Evolutionary conservation across 1,140 invertebrate genomes (phyloP).

Genomic region (Melitaea cinxia): DNA sequence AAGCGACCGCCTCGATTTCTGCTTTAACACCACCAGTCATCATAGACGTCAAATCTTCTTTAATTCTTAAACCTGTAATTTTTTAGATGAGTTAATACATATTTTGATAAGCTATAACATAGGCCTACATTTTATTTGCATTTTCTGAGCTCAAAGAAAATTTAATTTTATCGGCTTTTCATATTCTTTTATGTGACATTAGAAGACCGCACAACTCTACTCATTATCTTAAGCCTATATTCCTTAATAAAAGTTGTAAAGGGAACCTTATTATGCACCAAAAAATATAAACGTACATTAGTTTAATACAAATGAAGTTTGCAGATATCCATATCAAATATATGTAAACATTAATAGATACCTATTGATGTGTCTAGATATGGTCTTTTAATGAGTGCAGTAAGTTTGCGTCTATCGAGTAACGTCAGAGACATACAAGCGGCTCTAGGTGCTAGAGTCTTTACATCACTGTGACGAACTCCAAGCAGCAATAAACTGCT

Average conservation of each 20-base stretch:
- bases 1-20: constrained; percentile 65
- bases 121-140: too few species aligned
- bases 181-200: too few species aligned
- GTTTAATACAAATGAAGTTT: too few species aligned
- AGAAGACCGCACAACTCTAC: too few species aligned
- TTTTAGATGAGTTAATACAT: not conserved
- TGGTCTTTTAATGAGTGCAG: constrained; percentile 56
- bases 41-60: constrained; percentile 59
- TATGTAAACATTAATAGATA: constrained; percentile 26
- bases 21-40: constrained; percentile 58
- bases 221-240: too few species aligned
- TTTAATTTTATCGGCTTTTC: too few species aligned
- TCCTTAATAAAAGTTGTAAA: too few species aligned
- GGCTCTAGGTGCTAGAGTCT: constrained; percentile 53
- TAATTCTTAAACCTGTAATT: constrained; percentile 51
- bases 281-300: too few species aligned
- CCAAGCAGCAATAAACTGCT: constrained; percentile 56
- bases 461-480: constrained; percentile 55
- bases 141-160: too few species aligned
- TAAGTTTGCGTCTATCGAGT: constrained; percentile 61
- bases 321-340: too few species aligned
- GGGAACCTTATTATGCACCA: too few species aligned
- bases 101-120: too few species aligned
- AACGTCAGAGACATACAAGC: constrained; percentile 53
- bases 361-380: constrained; percentile 60